These are phyloP conservation scores for Amazona guildingii DNA, from an alignment of 2,113 vertebrate species.

Conservation along the genomic window DNA sequence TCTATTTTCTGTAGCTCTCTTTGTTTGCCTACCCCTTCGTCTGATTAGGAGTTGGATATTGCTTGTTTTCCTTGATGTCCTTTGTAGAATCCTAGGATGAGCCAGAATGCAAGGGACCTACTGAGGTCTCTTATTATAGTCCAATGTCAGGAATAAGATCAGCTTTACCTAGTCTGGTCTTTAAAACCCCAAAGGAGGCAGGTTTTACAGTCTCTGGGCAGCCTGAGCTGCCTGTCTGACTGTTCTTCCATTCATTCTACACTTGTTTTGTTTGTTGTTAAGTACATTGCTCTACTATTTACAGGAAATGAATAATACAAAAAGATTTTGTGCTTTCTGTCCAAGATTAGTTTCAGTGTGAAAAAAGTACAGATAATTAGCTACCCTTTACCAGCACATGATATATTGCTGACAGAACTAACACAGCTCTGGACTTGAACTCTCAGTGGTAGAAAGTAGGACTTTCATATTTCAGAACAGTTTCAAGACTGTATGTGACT, in stretches of 20 bases:
- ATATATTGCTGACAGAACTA: neutral
- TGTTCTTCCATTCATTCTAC: neutral
- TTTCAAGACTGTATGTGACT: neutral
- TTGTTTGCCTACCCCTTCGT: neutral
- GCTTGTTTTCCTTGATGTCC: neutral
- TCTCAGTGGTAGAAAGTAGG: neutral
- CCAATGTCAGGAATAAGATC: neutral
- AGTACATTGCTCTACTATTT: neutral
- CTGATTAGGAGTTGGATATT: neutral
- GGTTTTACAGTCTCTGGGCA: neutral
- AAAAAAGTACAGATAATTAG: neutral
- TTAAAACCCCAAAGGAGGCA: neutral
- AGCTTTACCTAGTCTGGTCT: neutral
- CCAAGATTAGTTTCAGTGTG: neutral
- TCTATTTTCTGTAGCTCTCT: neutral
- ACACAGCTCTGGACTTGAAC: neutral
- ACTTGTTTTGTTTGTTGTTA: neutral
- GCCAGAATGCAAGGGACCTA: neutral
- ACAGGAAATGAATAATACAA: neutral
- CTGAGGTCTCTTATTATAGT: neutral
- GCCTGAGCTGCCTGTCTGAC: neutral
- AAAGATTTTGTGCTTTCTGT: neutral
- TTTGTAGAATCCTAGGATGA: neutral
- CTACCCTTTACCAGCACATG: neutral
- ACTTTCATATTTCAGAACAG: neutral